These are phyloP conservation scores for Ciconia maguari DNA, from an alignment of 2,113 vertebrate genomes.

Conservation along the genomic window DNA sequence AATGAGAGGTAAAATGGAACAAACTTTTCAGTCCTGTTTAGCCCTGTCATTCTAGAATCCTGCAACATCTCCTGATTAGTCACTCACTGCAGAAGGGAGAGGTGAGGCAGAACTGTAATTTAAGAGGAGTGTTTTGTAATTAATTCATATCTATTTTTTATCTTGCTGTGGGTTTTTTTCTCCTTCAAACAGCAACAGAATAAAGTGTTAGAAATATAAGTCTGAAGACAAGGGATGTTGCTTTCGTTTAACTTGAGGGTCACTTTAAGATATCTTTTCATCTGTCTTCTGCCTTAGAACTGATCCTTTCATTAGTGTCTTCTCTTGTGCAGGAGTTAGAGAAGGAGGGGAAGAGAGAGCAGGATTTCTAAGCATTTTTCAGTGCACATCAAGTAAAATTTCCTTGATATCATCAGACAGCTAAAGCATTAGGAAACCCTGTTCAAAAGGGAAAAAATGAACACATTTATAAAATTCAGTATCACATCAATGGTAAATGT, in stretches of 20 bases:
- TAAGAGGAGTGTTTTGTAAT: slow-evolving; percentile 18
- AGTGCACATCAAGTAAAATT: background rate
- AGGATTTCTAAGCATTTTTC: background rate
- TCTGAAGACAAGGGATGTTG: background rate
- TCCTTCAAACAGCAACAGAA: background rate
- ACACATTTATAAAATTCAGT: background rate
- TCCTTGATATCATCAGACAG: background rate
- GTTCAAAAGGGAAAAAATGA: background rate
- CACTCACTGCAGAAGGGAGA: background rate
- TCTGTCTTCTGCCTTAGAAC: background rate
- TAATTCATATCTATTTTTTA: slow-evolving; percentile 31
- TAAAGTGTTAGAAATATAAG: background rate
- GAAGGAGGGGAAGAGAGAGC: background rate
- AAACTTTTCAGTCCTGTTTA: background rate
- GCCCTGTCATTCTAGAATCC: background rate
- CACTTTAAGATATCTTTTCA: background rate
- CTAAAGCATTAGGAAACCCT: background rate
- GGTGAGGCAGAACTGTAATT: slow-evolving; percentile 2
- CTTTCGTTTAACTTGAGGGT: background rate
- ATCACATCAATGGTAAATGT: background rate
- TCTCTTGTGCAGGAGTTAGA: background rate
- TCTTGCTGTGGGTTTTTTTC: background rate
- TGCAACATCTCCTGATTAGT: background rate
- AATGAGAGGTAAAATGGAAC: background rate
- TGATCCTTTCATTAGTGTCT: background rate